These are phyloP conservation scores for Drosophila guanche DNA, from an alignment of 1,140 invertebrate species.

Conservation along the genomic window DNA sequence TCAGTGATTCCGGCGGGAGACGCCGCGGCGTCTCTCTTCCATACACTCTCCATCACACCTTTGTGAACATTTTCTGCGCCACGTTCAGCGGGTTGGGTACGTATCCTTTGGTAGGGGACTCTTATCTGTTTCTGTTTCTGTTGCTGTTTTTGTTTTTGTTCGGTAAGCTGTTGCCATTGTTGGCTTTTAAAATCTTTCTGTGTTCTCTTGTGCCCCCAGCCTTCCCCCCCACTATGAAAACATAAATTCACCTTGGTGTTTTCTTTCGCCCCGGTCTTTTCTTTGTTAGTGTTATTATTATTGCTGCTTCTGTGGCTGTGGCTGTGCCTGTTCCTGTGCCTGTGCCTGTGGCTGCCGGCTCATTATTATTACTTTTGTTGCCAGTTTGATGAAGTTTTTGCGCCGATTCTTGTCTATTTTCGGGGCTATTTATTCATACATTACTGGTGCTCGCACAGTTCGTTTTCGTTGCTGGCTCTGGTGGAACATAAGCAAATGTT, in stretches of 20 bases:
- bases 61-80: slow-evolving; percentile 5
- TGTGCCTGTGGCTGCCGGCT: slow-evolving; percentile 12
- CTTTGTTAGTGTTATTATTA: slow-evolving; percentile 13
- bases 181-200: slow-evolving; percentile 31
- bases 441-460: slow-evolving; percentile 36
- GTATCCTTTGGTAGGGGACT: not conserved
- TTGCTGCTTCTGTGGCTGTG: slow-evolving; percentile 2
- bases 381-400: slow-evolving; percentile 63
- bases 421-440: slow-evolving; percentile 60
- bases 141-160: slow-evolving; percentile 18
- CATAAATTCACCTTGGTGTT: slow-evolving; percentile 35
- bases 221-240: not conserved
- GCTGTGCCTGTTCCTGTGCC: not conserved
- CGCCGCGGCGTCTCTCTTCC: too few species aligned
- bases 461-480: slow-evolving; percentile 22
- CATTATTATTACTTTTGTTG: slow-evolving; percentile 62
- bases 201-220: not conserved
- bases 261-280: not conserved
- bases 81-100: slow-evolving; percentile 1
- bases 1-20: too few species aligned
- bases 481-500: slow-evolving; percentile 25
- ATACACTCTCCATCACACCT: not conserved
- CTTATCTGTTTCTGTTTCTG: slow-evolving; percentile 4
- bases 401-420: slow-evolving; percentile 51
- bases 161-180: slow-evolving; percentile 40